phyloP scores from a whole-genome alignment of 2,113 vertebrate genomes.

The Aix galericulata region DNA sequence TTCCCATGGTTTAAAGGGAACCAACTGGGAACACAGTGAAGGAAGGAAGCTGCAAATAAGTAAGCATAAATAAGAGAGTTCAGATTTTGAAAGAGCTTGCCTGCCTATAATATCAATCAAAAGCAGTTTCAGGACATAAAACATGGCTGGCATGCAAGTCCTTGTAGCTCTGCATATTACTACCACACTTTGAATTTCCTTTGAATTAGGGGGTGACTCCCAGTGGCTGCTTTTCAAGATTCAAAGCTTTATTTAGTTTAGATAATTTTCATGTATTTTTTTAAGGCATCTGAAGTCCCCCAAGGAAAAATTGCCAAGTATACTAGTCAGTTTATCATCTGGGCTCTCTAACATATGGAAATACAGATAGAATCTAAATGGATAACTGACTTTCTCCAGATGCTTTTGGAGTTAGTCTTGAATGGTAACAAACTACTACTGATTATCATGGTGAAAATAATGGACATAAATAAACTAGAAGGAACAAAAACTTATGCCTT shows the following conservation, averaged over 20 bases:
- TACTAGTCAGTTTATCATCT: background rate
- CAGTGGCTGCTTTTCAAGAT: background rate
- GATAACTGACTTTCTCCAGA: background rate
- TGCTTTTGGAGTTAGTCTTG: background rate
- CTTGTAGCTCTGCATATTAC: background rate
- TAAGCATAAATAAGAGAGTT: background rate
- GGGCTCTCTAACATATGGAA: background rate
- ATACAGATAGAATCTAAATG: background rate
- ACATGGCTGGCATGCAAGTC: background rate
- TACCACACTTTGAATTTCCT: background rate
- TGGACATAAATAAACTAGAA: background rate
- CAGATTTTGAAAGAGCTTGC: background rate
- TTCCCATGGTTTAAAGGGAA: background rate
- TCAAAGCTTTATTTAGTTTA: slow-evolving; percentile 4
- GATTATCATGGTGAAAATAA: background rate
- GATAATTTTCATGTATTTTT: background rate
- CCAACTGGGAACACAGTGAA: background rate
- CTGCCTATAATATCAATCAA: background rate
- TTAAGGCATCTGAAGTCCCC: background rate
- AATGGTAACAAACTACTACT: background rate
- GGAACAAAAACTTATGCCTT: background rate
- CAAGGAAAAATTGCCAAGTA: background rate
- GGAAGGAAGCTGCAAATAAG: background rate
- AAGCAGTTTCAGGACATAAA: background rate
- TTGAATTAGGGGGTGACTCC: background rate